Conservation (phyloP, 2,888 invertebrate genomes). For the Pomacea canaliculata region DNA sequence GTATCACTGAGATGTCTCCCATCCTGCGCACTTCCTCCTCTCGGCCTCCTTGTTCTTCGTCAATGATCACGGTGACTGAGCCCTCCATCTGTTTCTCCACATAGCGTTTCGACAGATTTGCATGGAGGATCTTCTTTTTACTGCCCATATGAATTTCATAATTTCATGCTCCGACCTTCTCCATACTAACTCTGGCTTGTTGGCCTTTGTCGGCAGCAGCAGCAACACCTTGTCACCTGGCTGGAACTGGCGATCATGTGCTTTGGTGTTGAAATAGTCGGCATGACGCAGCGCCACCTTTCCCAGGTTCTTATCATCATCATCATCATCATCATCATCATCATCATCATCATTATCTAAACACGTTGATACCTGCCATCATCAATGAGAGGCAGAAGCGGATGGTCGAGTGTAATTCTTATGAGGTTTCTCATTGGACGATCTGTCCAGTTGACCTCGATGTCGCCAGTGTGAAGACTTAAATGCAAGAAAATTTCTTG, state of each 20-base stretch:
- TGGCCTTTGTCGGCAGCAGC: constrained; percentile 21
- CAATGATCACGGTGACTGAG: background rate
- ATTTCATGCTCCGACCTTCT: constrained; percentile 8
- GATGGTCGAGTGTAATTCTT: too few species aligned
- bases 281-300: constrained; percentile 6
- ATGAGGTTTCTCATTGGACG: too few species aligned
- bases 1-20: too few species aligned
- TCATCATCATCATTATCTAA: too few species aligned
- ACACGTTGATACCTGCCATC: too few species aligned
- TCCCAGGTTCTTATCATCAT: constrained; percentile 8
- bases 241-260: constrained; percentile 14
- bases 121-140: constrained; percentile 14
- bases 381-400: too few species aligned
- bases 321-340: constrained; percentile 3
- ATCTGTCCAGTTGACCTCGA: too few species aligned
- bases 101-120: constrained; percentile 12
- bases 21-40: too few species aligned
- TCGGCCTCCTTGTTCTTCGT: background rate
- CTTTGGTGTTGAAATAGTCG: constrained; percentile 19
- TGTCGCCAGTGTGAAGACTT: too few species aligned
- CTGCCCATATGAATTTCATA: constrained; percentile 25
- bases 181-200: constrained; percentile 30
- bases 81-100: background rate
- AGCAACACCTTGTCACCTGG: constrained; percentile 26
- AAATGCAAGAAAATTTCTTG: too few species aligned